phyloP scores from a whole-genome alignment of 2,888 invertebrate genomes.

The Lucinisca nassula region DNA sequence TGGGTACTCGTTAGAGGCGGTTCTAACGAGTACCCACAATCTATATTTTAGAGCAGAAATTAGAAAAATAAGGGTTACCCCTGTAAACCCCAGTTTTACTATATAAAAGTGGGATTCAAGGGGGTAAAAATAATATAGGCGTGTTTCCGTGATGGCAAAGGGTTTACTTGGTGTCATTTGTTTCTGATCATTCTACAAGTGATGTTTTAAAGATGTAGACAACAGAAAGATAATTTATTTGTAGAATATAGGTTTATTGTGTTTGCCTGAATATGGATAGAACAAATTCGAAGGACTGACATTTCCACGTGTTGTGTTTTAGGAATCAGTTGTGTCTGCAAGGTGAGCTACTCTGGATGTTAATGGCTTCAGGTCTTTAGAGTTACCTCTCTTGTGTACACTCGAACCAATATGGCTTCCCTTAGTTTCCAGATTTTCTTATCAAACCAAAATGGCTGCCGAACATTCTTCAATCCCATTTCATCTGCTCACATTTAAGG shows the following conservation, averaged over 20 bases:
- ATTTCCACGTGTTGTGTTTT: constrained; percentile 63
- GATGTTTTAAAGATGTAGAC: background rate
- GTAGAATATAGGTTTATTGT: background rate
- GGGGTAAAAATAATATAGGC: no score
- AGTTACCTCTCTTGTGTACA: constrained; percentile 62
- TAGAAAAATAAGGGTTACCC: no score
- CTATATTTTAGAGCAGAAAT: no score
- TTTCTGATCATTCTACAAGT: background rate
- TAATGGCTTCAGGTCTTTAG: constrained; percentile 73
- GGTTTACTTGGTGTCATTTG: no score
- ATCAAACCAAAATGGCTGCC: background rate
- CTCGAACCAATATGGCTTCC: constrained; percentile 12
- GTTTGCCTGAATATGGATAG: constrained; percentile 2
- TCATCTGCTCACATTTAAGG: no score
- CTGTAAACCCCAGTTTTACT: no score
- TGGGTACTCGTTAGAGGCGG: no score
- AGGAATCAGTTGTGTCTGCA: constrained; percentile 56
- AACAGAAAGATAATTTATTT: background rate
- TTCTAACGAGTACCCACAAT: no score
- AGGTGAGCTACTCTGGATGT: constrained; percentile 74
- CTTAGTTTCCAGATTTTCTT: constrained; percentile 3
- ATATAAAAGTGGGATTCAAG: no score
- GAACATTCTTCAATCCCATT: background rate
- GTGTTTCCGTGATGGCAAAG: no score
- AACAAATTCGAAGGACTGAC: background rate